Conservation (phyloP, 2,888 invertebrate species). For the Glaucopsyche alexis region DNA sequence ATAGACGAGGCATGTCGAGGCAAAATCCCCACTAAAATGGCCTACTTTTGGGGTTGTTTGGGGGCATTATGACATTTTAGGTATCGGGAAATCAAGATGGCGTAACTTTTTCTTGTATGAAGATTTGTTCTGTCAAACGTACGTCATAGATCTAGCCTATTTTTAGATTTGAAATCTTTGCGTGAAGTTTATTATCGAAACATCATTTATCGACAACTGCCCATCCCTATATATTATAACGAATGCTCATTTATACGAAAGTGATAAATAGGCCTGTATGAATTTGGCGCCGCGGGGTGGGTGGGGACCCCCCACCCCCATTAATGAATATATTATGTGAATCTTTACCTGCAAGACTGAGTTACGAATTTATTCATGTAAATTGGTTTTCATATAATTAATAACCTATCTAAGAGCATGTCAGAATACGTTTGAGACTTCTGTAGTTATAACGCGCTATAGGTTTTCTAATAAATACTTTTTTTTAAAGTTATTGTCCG, state of each 20-base stretch:
- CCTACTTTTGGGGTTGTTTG: too few species aligned
- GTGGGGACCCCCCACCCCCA: slow-evolving; percentile 32
- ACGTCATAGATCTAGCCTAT: too few species aligned
- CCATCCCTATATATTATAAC: slow-evolving; percentile 17
- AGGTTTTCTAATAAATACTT: too few species aligned
- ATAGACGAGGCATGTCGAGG: too few species aligned
- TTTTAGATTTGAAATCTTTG: too few species aligned
- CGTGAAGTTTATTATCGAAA: background rate
- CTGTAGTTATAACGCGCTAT: too few species aligned
- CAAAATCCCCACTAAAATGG: too few species aligned
- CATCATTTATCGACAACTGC: background rate
- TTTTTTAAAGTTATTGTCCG: too few species aligned
- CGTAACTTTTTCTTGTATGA: too few species aligned
- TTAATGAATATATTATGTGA: slow-evolving; percentile 68
- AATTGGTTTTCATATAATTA: slow-evolving; percentile 27
- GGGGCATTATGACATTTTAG: too few species aligned
- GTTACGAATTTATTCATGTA: slow-evolving; percentile 25
- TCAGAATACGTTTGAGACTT: background rate
- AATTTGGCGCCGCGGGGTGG: slow-evolving; percentile 45
- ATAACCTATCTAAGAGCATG: slow-evolving; percentile 29
- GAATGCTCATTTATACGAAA: slow-evolving; percentile 64
- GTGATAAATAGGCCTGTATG: slow-evolving; percentile 71
- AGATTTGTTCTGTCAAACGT: too few species aligned
- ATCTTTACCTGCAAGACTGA: slow-evolving; percentile 49
- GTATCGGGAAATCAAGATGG: too few species aligned